These are phyloP conservation scores for Urocyon cinereoargenteus DNA, from an alignment of 2,797 vertebrate genomes.

Conservation along the genomic window DNA sequence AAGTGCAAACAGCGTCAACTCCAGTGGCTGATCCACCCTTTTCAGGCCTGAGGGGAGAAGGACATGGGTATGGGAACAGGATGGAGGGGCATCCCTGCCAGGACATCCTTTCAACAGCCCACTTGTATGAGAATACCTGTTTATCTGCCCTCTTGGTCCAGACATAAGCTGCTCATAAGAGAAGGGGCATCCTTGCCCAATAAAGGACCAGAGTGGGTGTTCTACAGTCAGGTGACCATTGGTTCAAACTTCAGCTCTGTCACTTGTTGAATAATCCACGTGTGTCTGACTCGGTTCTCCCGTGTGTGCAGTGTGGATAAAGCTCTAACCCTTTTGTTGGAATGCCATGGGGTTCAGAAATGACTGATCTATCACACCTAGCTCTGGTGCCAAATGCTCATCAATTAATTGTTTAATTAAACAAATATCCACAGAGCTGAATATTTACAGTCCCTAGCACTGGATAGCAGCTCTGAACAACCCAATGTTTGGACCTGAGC, in stretches of 20 bases:
- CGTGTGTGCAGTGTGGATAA: not conserved
- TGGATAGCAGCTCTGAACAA: not conserved
- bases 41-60: constrained; percentile 40
- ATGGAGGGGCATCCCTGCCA: not conserved
- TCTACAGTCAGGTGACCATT: not conserved
- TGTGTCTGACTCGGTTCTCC: not conserved
- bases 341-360: not conserved
- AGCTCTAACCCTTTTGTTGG: not conserved
- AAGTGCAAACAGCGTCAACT: constrained; percentile 72
- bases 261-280: not conserved
- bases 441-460: not conserved
- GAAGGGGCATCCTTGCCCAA: not conserved
- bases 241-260: not conserved
- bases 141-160: not conserved
- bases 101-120: not conserved
- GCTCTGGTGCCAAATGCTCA: not conserved
- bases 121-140: not conserved
- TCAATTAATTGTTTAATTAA: not conserved
- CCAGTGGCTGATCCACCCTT: constrained; percentile 1
- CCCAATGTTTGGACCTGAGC: not conserved
- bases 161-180: not conserved
- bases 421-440: not conserved
- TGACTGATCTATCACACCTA: too few species aligned
- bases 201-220: not conserved
- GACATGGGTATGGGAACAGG: not conserved